phyloP scores from a whole-genome alignment of 2,113 vertebrate species.

The Cephalopholis sonnerati region DNA sequence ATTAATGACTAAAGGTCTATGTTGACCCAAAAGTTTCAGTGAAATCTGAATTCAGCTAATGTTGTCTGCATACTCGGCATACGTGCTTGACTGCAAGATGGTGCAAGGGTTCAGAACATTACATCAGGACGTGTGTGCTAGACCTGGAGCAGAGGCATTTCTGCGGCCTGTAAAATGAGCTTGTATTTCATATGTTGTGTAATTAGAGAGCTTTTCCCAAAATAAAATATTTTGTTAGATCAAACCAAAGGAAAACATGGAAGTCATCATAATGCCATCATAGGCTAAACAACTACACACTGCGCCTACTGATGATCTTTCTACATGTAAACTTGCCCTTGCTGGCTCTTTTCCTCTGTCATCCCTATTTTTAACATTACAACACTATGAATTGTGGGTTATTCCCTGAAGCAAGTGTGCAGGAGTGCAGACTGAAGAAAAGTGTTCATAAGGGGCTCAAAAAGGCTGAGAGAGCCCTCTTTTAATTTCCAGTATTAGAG shows the following conservation, averaged over 20 bases:
- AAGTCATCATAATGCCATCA: not conserved
- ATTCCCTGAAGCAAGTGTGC: conserved; percentile 20
- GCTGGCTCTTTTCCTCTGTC: not conserved
- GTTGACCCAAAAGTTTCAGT: too few species aligned
- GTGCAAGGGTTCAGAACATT: not conserved
- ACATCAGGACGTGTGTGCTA: not conserved
- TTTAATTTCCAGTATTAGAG: not conserved
- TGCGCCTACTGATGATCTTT: conserved; percentile 8
- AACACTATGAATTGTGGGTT: conserved; percentile 19
- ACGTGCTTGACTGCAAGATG: too few species aligned
- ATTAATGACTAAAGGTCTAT: too few species aligned
- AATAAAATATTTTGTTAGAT: not conserved
- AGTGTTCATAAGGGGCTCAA: conserved; percentile 5
- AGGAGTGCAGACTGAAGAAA: conserved; percentile 10
- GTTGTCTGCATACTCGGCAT: too few species aligned
- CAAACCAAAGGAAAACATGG: conserved; percentile 7
- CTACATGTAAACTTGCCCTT: not conserved
- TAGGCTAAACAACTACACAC: not conserved
- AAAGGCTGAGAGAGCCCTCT: not conserved
- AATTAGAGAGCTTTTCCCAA: not conserved
- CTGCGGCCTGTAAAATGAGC: not conserved
- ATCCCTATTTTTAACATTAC: conserved; percentile 17
- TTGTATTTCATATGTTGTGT: not conserved
- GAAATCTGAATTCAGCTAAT: too few species aligned
- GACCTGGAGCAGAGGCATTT: not conserved